phyloP scores from a whole-genome alignment of 2,888 invertebrate genomes.

The Phengaris alcon region DNA sequence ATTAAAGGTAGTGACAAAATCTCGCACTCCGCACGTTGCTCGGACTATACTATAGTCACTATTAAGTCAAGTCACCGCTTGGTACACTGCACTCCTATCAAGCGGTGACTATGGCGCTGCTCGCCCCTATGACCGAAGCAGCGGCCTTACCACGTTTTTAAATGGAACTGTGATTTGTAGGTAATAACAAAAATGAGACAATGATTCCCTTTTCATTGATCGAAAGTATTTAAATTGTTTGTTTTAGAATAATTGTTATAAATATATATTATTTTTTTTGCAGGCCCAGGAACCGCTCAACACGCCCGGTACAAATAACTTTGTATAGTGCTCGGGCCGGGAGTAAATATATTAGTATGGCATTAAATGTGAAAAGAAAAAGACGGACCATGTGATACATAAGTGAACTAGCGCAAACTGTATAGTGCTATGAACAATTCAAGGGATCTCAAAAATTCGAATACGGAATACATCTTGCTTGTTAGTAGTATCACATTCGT shows the following conservation, averaged over 20 bases:
- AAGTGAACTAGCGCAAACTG: constrained; percentile 63
- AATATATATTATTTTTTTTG: constrained; percentile 57
- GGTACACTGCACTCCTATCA: no score
- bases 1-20: no score
- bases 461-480: constrained; percentile 43
- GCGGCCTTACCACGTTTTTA: no score
- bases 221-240: not conserved
- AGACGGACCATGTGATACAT: constrained; percentile 74
- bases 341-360: constrained; percentile 73
- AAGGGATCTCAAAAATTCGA: constrained; percentile 62
- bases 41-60: no score
- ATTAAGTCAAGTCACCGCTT: no score
- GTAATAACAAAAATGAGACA: no score
- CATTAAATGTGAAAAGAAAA: constrained; percentile 75
- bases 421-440: constrained; percentile 54
- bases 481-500: constrained; percentile 55
- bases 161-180: no score
- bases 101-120: no score
- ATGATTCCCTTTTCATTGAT: no score
- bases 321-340: constrained; percentile 82
- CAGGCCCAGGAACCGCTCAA: constrained; percentile 92
- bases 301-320: constrained; percentile 88
- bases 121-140: no score
- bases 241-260: constrained; percentile 27
- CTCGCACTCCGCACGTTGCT: no score